phyloP scores from a whole-genome alignment of 2,797 vertebrate species.

The Monodelphis domestica region DNA sequence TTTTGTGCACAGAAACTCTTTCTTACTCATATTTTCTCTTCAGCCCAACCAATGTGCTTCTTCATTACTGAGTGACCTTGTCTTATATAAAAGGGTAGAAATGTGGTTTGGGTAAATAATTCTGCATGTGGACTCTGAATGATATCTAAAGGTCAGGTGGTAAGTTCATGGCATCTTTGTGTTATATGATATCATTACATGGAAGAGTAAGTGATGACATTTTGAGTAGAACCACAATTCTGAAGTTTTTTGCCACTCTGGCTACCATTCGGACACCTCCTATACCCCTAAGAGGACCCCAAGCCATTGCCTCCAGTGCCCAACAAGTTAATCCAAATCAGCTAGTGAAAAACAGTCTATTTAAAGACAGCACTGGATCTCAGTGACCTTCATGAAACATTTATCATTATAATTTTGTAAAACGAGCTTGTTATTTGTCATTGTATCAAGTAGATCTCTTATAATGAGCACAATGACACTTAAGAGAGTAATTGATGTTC shows the following conservation, averaged over 20 bases:
- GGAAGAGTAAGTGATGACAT: not conserved
- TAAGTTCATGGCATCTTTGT: not conserved
- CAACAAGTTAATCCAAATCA: not conserved
- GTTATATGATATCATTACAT: not conserved
- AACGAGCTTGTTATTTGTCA: not conserved
- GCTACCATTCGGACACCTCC: not conserved
- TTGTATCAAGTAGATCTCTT: not conserved
- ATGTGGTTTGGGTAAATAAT: not conserved
- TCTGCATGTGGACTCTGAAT: not conserved
- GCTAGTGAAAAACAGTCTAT: not conserved
- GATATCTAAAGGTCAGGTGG: not conserved
- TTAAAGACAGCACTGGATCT: not conserved
- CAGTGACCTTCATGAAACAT: not conserved
- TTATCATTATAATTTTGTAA: not conserved
- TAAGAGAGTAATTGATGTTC: not conserved
- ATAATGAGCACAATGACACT: not conserved
- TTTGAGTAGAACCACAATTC: not conserved
- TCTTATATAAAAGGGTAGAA: not conserved
- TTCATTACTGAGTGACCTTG: not conserved
- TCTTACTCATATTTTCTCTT: not conserved
- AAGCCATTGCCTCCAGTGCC: not conserved
- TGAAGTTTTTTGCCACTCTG: not conserved
- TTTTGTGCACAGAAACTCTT: not conserved
- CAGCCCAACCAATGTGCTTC: not conserved
- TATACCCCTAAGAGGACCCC: not conserved